Percentiles rank a stretch among this genome's conserved stretches.
These are phyloP conservation scores for Cerastis leucographa DNA, from an alignment of 2,888 invertebrate genomes.

Conservation along the genomic window DNA sequence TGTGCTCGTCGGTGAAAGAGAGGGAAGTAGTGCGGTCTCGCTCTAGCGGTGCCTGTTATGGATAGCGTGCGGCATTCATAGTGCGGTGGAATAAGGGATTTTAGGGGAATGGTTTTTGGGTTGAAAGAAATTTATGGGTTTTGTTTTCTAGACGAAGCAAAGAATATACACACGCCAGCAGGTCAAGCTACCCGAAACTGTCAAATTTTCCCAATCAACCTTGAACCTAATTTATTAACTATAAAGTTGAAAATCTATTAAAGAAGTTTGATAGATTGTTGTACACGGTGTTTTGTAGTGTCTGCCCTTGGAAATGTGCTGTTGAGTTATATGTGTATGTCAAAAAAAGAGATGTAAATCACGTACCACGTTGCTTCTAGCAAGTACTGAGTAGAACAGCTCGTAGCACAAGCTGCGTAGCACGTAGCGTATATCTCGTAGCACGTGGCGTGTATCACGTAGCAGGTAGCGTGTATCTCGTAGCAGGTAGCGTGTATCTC, in stretches of 20 bases:
- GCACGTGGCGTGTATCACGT: neutral
- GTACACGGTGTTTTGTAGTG: too few relatives aligned
- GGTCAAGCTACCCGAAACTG: too few relatives aligned
- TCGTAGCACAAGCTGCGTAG: neutral
- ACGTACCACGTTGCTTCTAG: too few relatives aligned
- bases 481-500: neutral
- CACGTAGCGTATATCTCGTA: neutral
- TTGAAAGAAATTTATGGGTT: neutral
- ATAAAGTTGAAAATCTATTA: too few relatives aligned
- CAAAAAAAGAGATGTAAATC: too few relatives aligned
- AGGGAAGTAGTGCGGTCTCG: conserved; percentile 67
- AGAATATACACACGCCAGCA: too few relatives aligned
- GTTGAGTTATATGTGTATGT: too few relatives aligned
- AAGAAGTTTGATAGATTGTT: too few relatives aligned
- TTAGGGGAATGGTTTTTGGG: neutral
- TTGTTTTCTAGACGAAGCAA: too few relatives aligned
- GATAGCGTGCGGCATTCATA: conserved; percentile 72
- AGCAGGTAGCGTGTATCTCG: neutral
- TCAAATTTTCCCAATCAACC: too few relatives aligned
- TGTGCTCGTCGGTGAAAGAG: conserved; percentile 77
- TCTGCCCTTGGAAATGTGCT: too few relatives aligned
- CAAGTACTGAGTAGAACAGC: neutral
- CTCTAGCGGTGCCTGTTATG: conserved; percentile 76
- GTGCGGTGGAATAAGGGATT: conserved; percentile 40
- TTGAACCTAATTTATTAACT: too few relatives aligned